Percentiles rank a stretch among this genome's conserved stretches.
phyloP scores from a whole-genome alignment of 2,113 vertebrate species.

The Periophthalmus modestus region DNA sequence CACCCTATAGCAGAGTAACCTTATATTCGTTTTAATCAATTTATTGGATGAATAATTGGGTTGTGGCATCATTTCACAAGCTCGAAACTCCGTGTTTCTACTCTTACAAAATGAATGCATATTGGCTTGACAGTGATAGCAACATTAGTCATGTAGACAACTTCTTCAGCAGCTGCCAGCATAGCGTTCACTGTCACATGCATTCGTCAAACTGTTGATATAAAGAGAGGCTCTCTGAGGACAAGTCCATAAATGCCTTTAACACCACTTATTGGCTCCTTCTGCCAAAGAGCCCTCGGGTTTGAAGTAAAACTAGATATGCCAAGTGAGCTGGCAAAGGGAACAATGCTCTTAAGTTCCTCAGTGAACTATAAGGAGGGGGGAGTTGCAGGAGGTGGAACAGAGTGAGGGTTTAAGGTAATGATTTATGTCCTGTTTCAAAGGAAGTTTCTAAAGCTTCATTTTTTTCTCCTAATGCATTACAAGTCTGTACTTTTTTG shows the following conservation, averaged over 20 bases:
- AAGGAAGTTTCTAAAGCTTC: constrained; percentile 54
- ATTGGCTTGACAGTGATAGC: constrained; percentile 39
- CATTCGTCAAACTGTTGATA: constrained; percentile 64
- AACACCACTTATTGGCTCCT: constrained; percentile 47
- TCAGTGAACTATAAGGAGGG: constrained; percentile 51
- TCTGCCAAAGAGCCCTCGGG: constrained; percentile 64
- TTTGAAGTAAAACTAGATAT: constrained; percentile 62
- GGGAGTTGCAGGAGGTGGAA: constrained; percentile 42
- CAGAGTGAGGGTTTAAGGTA: constrained; percentile 40
- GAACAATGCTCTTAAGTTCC: constrained; percentile 70
- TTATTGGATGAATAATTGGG: constrained; percentile 9
- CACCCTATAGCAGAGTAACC: neutral
- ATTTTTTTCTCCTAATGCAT: constrained; percentile 30
- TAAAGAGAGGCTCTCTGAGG: constrained; percentile 69
- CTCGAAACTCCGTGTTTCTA: constrained; percentile 45
- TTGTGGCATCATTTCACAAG: constrained; percentile 28
- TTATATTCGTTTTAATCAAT: constrained; percentile 3
- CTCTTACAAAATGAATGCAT: constrained; percentile 55
- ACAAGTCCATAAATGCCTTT: constrained; percentile 71
- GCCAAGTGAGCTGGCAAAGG: constrained; percentile 69
- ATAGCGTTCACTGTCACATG: constrained; percentile 55
- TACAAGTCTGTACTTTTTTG: constrained; percentile 33
- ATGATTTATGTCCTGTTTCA: constrained; percentile 60
- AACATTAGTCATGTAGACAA: constrained; percentile 60
- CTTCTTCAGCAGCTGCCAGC: constrained; percentile 56